Evolutionary conservation across 53 echinoderm and acorn worm genomes (phyloP), one percentile per base, ranked within the genome.

Genomic region (Holothuria scabra): DNA sequence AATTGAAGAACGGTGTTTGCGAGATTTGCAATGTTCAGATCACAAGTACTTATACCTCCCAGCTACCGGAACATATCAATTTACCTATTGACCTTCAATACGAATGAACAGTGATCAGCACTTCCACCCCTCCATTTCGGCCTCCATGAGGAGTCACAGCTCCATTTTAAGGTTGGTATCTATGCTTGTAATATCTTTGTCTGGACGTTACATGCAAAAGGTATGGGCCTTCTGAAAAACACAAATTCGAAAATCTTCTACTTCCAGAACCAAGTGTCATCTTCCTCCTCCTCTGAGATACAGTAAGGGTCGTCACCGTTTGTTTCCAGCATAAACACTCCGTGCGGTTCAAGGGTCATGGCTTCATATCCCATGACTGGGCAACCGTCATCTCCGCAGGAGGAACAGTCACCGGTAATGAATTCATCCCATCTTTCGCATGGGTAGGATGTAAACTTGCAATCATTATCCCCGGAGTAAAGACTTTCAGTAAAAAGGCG

Each of bases 391-490:
- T 28, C 67, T 21, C 67, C 67, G 32, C 67, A 67, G 0, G 67
- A 67, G 32, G 10, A 28, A 18, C 67, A 67, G 21, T 6, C 33
- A 37, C 67, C 67, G 18, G 11, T 32, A 8, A 35, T 19, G 34
- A 68, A 68, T 35, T 68, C 34, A 2, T 68, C 68, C 68, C 68
- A 68, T 7, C 28, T 28, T 18, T 33, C 18, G 7, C 68, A 68
- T 31, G 68, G 68, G 34, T 68, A 68, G 34, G 68, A 28, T 68
- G 33, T 68, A 38, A 68, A 68, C 37, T 68, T 18, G 16, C 68
- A 68, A 8, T 68, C 32, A 32, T 30, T 67, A n/a, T n/a, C n/a
- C n/a, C n/a, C 35, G 0, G 68, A 28, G 33, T 68, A 18, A n/a
- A 68, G 37, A 30, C 68, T 33, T 19, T 68, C 68, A n/a, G 68